Evolutionary conservation across 2,888 invertebrate genomes (phyloP).

Genomic region (Euproctis similis): DNA sequence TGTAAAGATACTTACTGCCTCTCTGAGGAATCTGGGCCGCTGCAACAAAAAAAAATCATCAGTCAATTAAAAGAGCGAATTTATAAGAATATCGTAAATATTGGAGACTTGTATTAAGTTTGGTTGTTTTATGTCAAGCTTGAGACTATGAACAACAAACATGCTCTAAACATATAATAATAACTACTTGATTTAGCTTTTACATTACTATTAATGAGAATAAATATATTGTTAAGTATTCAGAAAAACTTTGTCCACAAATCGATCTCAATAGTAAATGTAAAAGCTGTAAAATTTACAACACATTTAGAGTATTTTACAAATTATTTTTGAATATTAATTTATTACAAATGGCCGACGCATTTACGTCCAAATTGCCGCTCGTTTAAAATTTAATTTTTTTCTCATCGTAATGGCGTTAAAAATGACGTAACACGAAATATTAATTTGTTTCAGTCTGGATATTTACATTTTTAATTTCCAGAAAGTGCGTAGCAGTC

Average conservation of each 20-base stretch:
- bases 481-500: too few species aligned
- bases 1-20: constrained; percentile 90
- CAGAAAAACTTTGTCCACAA: too few species aligned
- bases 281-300: constrained; percentile 20
- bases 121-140: constrained; percentile 25
- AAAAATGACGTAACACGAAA: too few species aligned
- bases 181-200: constrained; percentile 28
- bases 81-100: neutral
- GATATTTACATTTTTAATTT: too few species aligned
- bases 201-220: constrained; percentile 29
- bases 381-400: too few species aligned
- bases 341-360: too few species aligned
- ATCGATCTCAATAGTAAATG: constrained; percentile 3
- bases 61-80: constrained; percentile 1
- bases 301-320: constrained; percentile 4
- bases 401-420: too few species aligned
- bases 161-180: constrained; percentile 65
- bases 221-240: too few species aligned
- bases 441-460: too few species aligned
- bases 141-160: constrained; percentile 60
- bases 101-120: constrained; percentile 8
- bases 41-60: constrained; percentile 76
- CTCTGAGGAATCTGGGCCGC: constrained; percentile 93
- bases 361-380: too few species aligned
- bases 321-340: constrained; percentile 1